These are phyloP conservation scores for Hassar affinis DNA, from an alignment of 2,113 vertebrate genomes.

Conservation along the genomic window DNA sequence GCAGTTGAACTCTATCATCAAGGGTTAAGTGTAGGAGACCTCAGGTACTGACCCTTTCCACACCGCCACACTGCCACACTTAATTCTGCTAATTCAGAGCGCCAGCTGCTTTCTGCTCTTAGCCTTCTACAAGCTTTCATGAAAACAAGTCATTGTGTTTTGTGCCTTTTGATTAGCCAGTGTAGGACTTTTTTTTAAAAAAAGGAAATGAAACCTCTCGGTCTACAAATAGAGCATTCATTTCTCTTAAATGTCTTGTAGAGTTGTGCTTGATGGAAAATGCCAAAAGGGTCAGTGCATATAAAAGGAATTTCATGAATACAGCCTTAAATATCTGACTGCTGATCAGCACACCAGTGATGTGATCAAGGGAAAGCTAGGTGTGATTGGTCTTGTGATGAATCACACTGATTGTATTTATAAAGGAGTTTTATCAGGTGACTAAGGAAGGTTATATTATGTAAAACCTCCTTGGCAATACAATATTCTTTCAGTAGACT, in stretches of 20 bases:
- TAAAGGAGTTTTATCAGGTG: too few species aligned
- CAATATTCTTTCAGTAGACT: too few species aligned
- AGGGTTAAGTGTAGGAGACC: neutral
- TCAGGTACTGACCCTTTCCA: neutral
- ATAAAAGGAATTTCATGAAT: neutral
- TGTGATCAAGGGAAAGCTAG: neutral
- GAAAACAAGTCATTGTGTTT: neutral
- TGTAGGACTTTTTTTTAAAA: neutral
- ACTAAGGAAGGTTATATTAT: too few species aligned
- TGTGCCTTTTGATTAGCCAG: neutral
- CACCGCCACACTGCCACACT: neutral
- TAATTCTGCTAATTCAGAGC: neutral
- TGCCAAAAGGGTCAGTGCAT: neutral
- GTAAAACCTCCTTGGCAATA: too few species aligned
- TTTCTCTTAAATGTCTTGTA: neutral
- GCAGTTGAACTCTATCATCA: neutral
- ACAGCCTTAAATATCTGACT: neutral
- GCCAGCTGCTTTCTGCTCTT: neutral
- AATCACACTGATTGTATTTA: too few species aligned
- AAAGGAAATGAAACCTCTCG: neutral
- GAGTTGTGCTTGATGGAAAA: neutral
- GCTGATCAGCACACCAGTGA: neutral
- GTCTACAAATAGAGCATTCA: neutral
- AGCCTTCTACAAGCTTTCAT: neutral
- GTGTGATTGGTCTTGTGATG: neutral